phyloP scores from a whole-genome alignment of 2,888 invertebrate species.

The Noctua janthina region DNA sequence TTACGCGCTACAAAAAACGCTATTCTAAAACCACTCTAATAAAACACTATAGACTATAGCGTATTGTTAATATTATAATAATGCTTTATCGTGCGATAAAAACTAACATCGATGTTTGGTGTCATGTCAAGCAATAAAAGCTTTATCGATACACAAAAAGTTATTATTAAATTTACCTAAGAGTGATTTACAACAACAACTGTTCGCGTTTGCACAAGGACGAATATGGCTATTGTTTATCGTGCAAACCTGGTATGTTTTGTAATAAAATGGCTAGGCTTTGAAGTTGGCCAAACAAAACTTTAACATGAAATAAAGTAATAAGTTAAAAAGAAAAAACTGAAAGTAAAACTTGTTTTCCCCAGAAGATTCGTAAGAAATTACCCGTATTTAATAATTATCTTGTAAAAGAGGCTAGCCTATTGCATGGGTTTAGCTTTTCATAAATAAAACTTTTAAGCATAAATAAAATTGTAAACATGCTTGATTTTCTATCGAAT shows the following conservation, averaged over 20 bases:
- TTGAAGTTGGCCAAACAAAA: constrained; percentile 10
- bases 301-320: constrained; percentile 9
- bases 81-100: constrained; percentile 65
- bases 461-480: background rate
- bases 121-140: constrained; percentile 52
- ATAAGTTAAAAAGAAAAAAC: background rate
- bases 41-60: background rate
- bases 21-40: background rate
- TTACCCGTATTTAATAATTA: too few relatives aligned
- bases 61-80: background rate
- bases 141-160: constrained; percentile 59
- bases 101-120: constrained; percentile 44
- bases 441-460: background rate
- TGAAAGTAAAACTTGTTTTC: background rate
- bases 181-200: constrained; percentile 60
- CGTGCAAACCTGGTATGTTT: constrained; percentile 18
- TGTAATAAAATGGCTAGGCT: background rate
- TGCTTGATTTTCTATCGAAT: background rate
- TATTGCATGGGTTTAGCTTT: background rate
- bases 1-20: background rate
- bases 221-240: constrained; percentile 23
- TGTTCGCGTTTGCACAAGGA: constrained; percentile 19
- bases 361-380: background rate
- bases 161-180: constrained; percentile 59
- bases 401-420: background rate